Evolutionary conservation across 2,797 vertebrate genomes (phyloP), one percentile per base, ranked within the genome.

Genomic region (Alcedo atthis): DNA sequence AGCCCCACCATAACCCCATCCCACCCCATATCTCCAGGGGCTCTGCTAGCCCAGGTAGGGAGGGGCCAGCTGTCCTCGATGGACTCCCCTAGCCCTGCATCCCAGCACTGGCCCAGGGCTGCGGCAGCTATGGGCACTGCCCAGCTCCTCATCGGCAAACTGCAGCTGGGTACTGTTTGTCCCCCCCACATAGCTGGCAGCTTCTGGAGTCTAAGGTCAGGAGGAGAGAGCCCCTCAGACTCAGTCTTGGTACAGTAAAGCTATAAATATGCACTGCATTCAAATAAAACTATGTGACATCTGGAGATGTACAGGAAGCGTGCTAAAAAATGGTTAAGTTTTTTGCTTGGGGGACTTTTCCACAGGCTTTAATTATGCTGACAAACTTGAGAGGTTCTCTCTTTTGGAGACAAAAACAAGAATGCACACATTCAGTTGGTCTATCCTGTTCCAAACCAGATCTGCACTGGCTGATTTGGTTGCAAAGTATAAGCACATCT

Each of bases 41-140:
- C 57, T 24, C 55, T 53, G 37, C 64, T 3, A 1, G 55, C 55
- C 28, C 25, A 1, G 5, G 59, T 32, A 8, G 30, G 43, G 24
- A 22, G 12, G 45, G 33, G 43, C 26, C 30, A 13, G 17, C 33
- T 0, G 1, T 59, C n/a, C 43, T n/a, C 2, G 1, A 25, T 0
- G 12, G 70, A 37, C 7, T 71, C 24, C 24, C 0, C 2, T 4
- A 17, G 37, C 16, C 26, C 42, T 5, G 1, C 5, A 2, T 12
- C 8, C 2, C 37, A 24, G 3, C 0, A 4, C 22, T 0, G 4
- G 32, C 37, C 33, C 2, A 0, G 0, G 0, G 53, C 22, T 25
- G 3, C 5, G 21, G 8, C 43, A 54, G 69, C 51, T 14, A 15
- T 0, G 0, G n/a, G 53, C 53, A 12, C 32, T 15, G 51, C 55